A percentile compares a stretch with the other conserved stretches of the same genome.
Evolutionary conservation across 2,113 vertebrate species (phyloP).

Genomic region (Leptocoma aspasia): DNA sequence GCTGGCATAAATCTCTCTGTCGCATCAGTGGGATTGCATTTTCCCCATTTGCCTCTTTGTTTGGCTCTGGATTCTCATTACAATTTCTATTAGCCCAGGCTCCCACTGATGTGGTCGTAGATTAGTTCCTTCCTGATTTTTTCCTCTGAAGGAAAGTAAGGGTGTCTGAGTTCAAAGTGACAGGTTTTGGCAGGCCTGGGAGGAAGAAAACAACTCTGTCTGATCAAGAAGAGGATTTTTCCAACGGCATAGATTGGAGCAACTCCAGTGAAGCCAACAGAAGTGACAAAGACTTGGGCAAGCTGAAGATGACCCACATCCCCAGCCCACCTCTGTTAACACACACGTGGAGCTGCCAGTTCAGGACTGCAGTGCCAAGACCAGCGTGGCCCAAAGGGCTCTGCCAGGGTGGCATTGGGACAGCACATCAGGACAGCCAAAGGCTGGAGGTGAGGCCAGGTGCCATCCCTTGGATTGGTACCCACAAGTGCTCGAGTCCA

Average conservation of each 20-base stretch:
- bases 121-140: not conserved
- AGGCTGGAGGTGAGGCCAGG: not conserved
- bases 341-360: accelerated
- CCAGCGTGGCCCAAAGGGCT: accelerated
- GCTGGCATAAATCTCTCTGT: not conserved
- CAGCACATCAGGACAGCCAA: not conserved
- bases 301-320: not conserved
- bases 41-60: not conserved
- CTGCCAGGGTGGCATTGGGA: not conserved
- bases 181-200: not conserved
- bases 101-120: not conserved
- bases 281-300: not conserved
- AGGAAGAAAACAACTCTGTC: not conserved
- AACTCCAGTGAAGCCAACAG: not conserved
- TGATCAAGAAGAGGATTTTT: not conserved
- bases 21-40: not conserved
- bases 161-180: not conserved
- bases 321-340: not conserved
- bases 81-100: not conserved
- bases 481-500: accelerated
- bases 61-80: slow-evolving; percentile 14
- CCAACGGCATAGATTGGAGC: not conserved
- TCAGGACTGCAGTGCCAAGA: not conserved
- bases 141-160: not conserved
- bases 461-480: not conserved